Evolutionary conservation across 2,888 invertebrate species (phyloP).

Genomic region (Petrolisthes manimaculis): DNA sequence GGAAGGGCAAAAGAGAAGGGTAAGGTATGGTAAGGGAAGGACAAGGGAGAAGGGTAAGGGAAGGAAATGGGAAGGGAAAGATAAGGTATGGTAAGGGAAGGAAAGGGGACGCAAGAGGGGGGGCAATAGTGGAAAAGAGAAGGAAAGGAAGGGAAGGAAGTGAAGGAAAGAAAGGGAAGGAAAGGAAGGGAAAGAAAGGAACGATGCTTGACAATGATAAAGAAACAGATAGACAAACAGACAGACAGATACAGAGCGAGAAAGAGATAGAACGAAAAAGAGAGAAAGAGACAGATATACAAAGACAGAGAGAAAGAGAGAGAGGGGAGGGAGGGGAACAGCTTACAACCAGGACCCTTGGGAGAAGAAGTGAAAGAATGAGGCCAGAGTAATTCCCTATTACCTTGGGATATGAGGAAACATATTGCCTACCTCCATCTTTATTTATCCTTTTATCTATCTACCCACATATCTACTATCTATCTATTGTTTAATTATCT

Average conservation of each 20-base stretch:
- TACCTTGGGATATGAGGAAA: no score
- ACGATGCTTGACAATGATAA: no score
- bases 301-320: neutral
- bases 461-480: no score
- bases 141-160: neutral
- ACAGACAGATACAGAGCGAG: neutral
- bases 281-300: neutral
- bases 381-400: no score
- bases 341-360: no score
- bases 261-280: neutral
- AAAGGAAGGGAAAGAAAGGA: neutral
- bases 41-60: neutral
- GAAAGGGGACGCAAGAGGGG: neutral
- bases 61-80: neutral
- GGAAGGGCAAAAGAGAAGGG: neutral
- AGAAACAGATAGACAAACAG: neutral
- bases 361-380: no score
- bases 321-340: neutral
- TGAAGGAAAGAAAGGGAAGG: neutral
- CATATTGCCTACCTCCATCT: no score
- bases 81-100: neutral
- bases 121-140: neutral
- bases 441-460: no score
- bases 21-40: neutral
- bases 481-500: no score